A percentile compares a stretch with the other conserved stretches of the same genome.
These are phyloP conservation scores for Ochlodes sylvanus DNA, from an alignment of 2,888 invertebrate species.

Conservation along the genomic window DNA sequence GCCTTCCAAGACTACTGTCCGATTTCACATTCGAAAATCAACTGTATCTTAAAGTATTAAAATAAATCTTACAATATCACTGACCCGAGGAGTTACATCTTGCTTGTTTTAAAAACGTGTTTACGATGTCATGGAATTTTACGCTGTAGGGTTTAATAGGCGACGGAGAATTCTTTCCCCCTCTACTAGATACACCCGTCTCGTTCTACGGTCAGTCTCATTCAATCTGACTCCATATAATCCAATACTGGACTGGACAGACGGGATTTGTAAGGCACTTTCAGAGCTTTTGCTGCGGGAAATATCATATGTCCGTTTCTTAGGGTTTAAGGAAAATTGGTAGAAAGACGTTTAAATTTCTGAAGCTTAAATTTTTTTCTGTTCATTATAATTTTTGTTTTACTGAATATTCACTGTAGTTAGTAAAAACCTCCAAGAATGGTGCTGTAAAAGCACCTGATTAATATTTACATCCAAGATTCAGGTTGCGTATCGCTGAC, in stretches of 20 bases:
- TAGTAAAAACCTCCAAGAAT: too few relatives aligned
- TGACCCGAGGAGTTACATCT: conserved; percentile 48
- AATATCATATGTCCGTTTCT: conserved; percentile 67
- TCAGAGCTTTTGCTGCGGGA: conserved; percentile 58
- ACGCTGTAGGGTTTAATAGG: conserved; percentile 72
- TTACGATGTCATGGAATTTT: conserved; percentile 78
- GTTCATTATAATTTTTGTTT: too few relatives aligned
- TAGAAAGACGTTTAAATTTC: conserved; percentile 37
- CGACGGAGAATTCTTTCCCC: conserved; percentile 47
- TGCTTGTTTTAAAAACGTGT: conserved; percentile 63
- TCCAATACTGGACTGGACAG: conserved; percentile 69
- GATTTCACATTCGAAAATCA: conserved; percentile 42
- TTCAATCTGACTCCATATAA: conserved; percentile 72
- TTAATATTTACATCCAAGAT: too few relatives aligned
- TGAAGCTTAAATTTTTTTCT: conserved; percentile 17
- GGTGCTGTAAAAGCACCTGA: too few relatives aligned
- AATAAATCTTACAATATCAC: conserved; percentile 43
- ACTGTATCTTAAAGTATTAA: conserved; percentile 42
- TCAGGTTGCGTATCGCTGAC: too few relatives aligned
- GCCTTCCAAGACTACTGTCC: conserved; percentile 58
- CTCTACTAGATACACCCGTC: conserved; percentile 45
- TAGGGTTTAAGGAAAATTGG: conserved; percentile 64
- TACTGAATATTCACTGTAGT: too few relatives aligned
- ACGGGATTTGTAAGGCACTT: conserved; percentile 67
- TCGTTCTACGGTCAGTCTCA: conserved; percentile 61